Base-by-base conservation (phyloP, 2,888 invertebrate genomes). In the Ophioninae sp. region DNA sequence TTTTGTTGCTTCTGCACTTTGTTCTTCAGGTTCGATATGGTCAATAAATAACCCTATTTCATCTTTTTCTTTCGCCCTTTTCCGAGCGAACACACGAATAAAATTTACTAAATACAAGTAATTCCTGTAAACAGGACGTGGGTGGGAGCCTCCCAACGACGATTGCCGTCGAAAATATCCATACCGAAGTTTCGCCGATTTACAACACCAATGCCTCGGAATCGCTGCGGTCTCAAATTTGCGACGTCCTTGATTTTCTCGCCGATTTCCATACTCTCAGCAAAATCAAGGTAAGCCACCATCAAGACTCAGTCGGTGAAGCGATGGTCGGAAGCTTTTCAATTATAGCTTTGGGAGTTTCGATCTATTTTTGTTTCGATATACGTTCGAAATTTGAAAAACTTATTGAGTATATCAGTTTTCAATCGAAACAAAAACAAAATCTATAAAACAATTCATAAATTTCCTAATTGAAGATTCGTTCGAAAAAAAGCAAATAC, bases 261-360 rank as follows among this genome's bases (percentile, higher is more conserved):
- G 96, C 98, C 10, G 99, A 99, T 93, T 97, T 99, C 86, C 98
- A 99, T 91, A 97, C 99, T 0, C 95, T 99, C 78, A 97, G 97
- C 88, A 99, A 99, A 95, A 96, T 99, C 86, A 99, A 99, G 96
- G 98, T 98, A 92, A 67, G n/a, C 50, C 50, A 17, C 6, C 50
- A 17, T 3, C 13, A 50, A 50, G 5, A 50, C 17, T 17, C 50
- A 50, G 50, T 10, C 6, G 50, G 13, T 13, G 6, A 5, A 50
- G 13, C 13, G 5, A 17, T 50, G 5, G 2, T 17, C 50, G 13
- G 13, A 44, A 10, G 44, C 7, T 50, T 50, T 10, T 44, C 13
- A 13, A 44, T 44, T 8, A 44, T 44, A 44, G 10, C 8, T 44
- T 44, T 44, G 7, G 3, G 7, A 44, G 44, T 10, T 13, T 44